These are phyloP conservation scores for Corynorhinus townsendii DNA, from an alignment of 2,113 vertebrate genomes.

Conservation along the genomic window DNA sequence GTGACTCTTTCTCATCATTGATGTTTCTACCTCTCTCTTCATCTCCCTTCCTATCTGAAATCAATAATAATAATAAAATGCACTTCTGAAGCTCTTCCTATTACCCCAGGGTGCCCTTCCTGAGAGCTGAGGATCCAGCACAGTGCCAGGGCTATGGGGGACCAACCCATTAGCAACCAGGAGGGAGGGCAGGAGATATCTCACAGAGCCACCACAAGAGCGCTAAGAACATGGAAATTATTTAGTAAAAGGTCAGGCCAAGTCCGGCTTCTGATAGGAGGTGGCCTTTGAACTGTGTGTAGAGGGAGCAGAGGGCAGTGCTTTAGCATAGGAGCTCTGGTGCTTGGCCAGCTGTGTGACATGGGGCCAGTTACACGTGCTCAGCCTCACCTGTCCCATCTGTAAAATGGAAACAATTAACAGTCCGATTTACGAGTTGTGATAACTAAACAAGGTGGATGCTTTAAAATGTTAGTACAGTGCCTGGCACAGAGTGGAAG, in stretches of 20 bases:
- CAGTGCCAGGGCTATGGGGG: background rate
- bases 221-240: background rate
- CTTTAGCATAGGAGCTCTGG: background rate
- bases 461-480: background rate
- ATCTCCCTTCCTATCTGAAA: too few species aligned
- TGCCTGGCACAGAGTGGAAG: background rate
- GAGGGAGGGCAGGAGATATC: background rate
- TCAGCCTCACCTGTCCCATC: background rate
- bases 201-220: background rate
- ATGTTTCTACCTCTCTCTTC: too few species aligned
- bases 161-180: background rate
- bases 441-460: background rate
- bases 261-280: background rate
- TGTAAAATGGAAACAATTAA: constrained; percentile 11
- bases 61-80: too few species aligned
- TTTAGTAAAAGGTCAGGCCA: background rate
- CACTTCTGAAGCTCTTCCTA: background rate
- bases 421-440: background rate
- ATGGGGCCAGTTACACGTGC: background rate
- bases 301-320: rapidly evolving
- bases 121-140: background rate
- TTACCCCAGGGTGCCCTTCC: background rate
- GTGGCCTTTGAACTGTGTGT: background rate
- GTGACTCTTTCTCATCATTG: too few species aligned
- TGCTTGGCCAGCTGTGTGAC: background rate